Conservation (phyloP, 2,113 vertebrate species). For the Alectura lathami region DNA sequence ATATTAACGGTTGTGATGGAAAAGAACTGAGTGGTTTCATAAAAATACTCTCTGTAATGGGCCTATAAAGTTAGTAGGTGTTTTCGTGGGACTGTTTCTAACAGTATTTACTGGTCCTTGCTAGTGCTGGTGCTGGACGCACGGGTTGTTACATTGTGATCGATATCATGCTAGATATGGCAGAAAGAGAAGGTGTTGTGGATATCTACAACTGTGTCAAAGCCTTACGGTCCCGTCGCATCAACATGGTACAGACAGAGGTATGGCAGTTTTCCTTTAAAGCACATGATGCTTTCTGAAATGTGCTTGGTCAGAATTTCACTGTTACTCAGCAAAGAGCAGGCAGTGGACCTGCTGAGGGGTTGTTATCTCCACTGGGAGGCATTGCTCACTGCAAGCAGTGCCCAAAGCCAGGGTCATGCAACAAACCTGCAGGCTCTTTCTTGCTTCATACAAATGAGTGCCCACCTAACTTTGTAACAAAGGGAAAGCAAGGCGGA, state of each 20-base stretch:
- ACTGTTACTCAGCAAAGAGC: background rate
- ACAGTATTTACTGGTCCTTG: background rate
- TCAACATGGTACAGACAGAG: conserved; percentile 99
- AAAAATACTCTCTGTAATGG: background rate
- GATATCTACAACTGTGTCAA: conserved; percentile 99
- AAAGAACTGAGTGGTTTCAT: background rate
- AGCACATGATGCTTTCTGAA: background rate
- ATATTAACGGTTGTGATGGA: background rate
- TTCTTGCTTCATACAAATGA: background rate
- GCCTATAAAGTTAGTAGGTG: background rate
- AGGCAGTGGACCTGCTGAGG: background rate
- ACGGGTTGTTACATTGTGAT: conserved; percentile 99
- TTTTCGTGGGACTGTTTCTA: background rate
- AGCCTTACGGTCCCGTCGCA: conserved; percentile 93
- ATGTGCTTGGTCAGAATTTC: background rate
- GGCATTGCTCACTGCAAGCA: background rate
- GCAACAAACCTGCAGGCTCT: background rate
- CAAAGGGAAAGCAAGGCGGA: background rate
- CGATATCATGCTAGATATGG: conserved; percentile 99
- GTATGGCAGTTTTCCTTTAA: conserved; percentile 69
- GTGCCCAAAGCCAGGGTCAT: rapidly evolving
- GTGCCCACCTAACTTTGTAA: background rate
- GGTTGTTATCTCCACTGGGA: background rate
- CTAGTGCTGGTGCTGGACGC: conserved; percentile 93
- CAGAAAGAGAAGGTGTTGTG: conserved; percentile 96